These are phyloP conservation scores for Porites australiensis DNA, from an alignment of 64 coral and sea anemone genomes.

Conservation along the genomic window DNA sequence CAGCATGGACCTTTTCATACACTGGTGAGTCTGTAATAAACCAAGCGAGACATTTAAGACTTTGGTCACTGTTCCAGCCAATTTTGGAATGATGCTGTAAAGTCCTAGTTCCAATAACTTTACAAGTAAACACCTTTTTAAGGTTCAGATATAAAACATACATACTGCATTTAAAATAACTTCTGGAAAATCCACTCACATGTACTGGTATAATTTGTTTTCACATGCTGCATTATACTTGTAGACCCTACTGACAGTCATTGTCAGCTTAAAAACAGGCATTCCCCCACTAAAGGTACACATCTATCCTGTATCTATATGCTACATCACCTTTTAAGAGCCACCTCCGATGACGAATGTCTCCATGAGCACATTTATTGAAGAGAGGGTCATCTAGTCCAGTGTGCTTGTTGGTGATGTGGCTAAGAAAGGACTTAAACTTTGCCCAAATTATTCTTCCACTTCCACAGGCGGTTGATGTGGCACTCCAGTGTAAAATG, in stretches of 20 bases:
- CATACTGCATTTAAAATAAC: too few species aligned
- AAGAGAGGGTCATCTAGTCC: constrained; percentile 8
- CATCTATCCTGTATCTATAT: background rate
- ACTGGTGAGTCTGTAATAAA: constrained; percentile 17
- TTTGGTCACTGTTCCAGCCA: constrained; percentile 8
- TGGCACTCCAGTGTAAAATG: constrained; percentile 47
- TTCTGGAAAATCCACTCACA: too few species aligned
- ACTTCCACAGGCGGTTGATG: constrained; percentile 17
- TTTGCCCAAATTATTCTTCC: constrained; percentile 37
- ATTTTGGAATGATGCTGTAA: background rate
- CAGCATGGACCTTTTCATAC: constrained; percentile 28
- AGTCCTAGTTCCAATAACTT: background rate
- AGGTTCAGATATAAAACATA: too few species aligned
- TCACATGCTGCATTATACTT: too few species aligned
- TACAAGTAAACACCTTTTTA: too few species aligned
- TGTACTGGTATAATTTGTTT: too few species aligned
- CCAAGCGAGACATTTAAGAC: background rate
- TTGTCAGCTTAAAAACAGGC: too few species aligned
- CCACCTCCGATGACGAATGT: constrained; percentile 18
- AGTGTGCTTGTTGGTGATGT: constrained; percentile 24
- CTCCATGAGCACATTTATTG: constrained; percentile 44
- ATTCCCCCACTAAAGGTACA: too few species aligned
- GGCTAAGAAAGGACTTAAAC: constrained; percentile 43
- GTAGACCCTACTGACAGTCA: too few species aligned
- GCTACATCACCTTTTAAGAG: constrained; percentile 14